Evolutionary conservation across 2,888 invertebrate genomes (phyloP).

Genomic region (Keiferia lycopersicella): DNA sequence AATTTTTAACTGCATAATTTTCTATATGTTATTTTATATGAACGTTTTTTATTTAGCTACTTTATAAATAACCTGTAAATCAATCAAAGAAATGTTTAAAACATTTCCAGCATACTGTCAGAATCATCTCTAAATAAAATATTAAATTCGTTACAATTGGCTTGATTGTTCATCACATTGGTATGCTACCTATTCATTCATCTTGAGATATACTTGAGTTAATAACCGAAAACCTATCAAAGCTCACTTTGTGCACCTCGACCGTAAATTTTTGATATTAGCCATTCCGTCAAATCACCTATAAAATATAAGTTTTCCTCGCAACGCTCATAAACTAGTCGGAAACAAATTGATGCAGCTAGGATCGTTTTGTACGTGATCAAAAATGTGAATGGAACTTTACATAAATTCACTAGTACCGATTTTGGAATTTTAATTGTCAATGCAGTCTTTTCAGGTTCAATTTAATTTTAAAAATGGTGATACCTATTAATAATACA

Average conservation of each 20-base stretch:
- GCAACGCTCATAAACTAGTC: conserved; percentile 59
- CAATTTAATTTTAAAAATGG: too few relatives aligned
- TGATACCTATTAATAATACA: too few relatives aligned
- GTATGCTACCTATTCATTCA: not conserved
- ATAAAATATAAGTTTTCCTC: conserved; percentile 66
- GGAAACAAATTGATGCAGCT: conserved; percentile 37
- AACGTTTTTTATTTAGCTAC: too few relatives aligned
- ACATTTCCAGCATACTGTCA: too few relatives aligned
- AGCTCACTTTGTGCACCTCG: conserved; percentile 44
- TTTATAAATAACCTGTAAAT: too few relatives aligned
- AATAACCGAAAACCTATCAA: conserved; percentile 41
- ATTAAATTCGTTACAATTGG: not conserved
- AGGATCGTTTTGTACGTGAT: conserved; percentile 41
- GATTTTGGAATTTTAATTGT: not conserved
- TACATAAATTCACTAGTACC: not conserved
- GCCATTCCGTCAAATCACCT: conserved; percentile 56
- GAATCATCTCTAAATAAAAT: too few relatives aligned
- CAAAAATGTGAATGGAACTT: conserved; percentile 52
- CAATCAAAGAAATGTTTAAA: too few relatives aligned
- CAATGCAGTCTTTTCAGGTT: too few relatives aligned
- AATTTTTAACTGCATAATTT: too few relatives aligned
- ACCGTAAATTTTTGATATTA: conserved; percentile 56
- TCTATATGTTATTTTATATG: too few relatives aligned
- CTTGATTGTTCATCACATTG: not conserved
- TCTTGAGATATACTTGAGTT: not conserved